These are phyloP conservation scores for Macrosteles quadrilineatus DNA, from an alignment of 1,140 invertebrate species.

Conservation along the genomic window DNA sequence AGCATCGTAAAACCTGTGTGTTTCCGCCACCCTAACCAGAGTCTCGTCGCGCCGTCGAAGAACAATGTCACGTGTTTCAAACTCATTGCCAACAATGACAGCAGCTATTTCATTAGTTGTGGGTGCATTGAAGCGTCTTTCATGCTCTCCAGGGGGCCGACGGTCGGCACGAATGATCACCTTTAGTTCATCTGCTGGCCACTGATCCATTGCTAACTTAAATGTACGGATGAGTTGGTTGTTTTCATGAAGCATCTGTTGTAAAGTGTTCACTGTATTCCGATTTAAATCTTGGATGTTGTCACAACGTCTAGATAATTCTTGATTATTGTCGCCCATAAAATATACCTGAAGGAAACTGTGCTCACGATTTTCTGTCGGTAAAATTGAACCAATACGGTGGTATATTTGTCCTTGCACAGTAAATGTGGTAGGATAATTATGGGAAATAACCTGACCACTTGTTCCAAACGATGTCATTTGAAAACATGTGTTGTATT, in stretches of 20 bases:
- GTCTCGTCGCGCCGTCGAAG: constrained; percentile 26
- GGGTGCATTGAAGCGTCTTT: constrained; percentile 42
- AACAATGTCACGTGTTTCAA: constrained; percentile 44
- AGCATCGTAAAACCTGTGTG: constrained; percentile 53
- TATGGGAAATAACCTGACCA: constrained; percentile 48
- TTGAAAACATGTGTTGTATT: constrained; percentile 8
- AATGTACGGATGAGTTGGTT: constrained; percentile 47
- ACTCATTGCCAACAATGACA: constrained; percentile 41
- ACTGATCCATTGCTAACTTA: constrained; percentile 46
- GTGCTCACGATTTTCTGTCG: constrained; percentile 39
- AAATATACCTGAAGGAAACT: constrained; percentile 54
- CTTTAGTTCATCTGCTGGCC: constrained; percentile 39
- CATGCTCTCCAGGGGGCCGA: constrained; percentile 42
- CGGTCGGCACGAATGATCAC: constrained; percentile 43
- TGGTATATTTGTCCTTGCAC: constrained; percentile 56
- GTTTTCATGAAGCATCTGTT: constrained; percentile 48
- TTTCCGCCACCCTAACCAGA: constrained; percentile 49
- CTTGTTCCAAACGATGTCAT: constrained; percentile 19
- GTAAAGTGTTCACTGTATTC: constrained; percentile 44
- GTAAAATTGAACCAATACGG: constrained; percentile 47
- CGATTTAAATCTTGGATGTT: constrained; percentile 41
- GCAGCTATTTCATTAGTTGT: constrained; percentile 40
- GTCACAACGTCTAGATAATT: constrained; percentile 33
- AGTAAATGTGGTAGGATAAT: constrained; percentile 54
- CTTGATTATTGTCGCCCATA: constrained; percentile 46